These are phyloP conservation scores for Microtus richardsoni DNA, from an alignment of 2,113 vertebrate species.

Conservation along the genomic window DNA sequence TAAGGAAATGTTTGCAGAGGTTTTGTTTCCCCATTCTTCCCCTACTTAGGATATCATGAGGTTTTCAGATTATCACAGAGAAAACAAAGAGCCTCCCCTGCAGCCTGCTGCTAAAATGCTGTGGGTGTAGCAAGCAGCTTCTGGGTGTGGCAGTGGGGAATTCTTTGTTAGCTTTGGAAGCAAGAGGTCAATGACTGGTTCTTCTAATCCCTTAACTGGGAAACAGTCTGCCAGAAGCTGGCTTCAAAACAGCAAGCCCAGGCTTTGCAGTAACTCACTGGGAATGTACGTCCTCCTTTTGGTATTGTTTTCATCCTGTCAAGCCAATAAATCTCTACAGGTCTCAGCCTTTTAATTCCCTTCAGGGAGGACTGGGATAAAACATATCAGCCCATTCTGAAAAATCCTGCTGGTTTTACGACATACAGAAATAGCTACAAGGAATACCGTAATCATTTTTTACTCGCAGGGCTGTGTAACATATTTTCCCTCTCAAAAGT, in stretches of 20 bases:
- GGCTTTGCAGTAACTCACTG: slow-evolving; percentile 69
- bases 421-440: slow-evolving; percentile 78
- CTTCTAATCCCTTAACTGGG: slow-evolving; percentile 74
- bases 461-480: slow-evolving; percentile 65
- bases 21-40: slow-evolving; percentile 39
- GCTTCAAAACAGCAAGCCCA: slow-evolving; percentile 64
- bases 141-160: slow-evolving; percentile 66
- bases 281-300: slow-evolving; percentile 61
- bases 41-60: slow-evolving; percentile 18
- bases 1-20: neutral
- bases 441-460: slow-evolving; percentile 78
- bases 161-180: slow-evolving; percentile 75
- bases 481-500: slow-evolving; percentile 55
- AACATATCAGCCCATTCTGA: slow-evolving; percentile 74
- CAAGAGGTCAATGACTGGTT: slow-evolving; percentile 68
- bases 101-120: neutral
- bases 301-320: slow-evolving; percentile 48
- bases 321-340: slow-evolving; percentile 80
- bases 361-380: slow-evolving; percentile 71
- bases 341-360: slow-evolving; percentile 79
- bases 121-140: slow-evolving; percentile 49
- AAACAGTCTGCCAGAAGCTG: slow-evolving; percentile 65
- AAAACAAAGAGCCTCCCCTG: neutral
- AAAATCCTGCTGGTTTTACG: slow-evolving; percentile 79
- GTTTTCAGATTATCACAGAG: slow-evolving; percentile 43